Evolutionary conservation across 1,140 invertebrate species (phyloP).

Genomic region (Bombus waltoni): DNA sequence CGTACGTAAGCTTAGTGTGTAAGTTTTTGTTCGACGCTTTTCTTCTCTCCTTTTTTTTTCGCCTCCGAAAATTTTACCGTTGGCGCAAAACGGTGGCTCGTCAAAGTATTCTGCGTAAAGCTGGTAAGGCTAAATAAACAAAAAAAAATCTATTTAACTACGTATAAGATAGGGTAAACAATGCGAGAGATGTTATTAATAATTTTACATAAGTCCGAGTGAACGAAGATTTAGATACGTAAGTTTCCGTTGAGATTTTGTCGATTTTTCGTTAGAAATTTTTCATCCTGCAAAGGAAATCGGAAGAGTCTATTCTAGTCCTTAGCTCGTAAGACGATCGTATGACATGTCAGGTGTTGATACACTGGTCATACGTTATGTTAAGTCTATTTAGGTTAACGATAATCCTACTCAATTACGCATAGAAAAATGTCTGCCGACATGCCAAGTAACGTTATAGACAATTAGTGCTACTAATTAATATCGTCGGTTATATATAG

Average conservation of each 20-base stretch:
- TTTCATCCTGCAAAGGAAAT: conserved; percentile 60
- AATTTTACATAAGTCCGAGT: neutral
- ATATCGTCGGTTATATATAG: conserved; percentile 36
- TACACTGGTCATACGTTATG: conserved; percentile 42
- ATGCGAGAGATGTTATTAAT: neutral
- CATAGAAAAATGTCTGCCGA: conserved; percentile 11
- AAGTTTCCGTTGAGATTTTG: conserved; percentile 61
- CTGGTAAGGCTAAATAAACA: neutral
- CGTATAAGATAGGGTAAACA: conserved; percentile 12
- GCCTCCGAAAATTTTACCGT: too few species aligned
- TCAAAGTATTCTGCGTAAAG: neutral
- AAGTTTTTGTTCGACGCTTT: conserved; percentile 46
- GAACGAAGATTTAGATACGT: conserved; percentile 44
- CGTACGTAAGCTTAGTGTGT: conserved; percentile 14
- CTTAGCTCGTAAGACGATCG: conserved; percentile 63
- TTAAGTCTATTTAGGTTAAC: conserved; percentile 51
- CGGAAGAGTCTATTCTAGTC: conserved; percentile 71
- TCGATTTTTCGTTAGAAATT: conserved; percentile 64
- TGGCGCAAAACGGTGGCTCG: neutral
- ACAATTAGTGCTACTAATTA: conserved; percentile 18
- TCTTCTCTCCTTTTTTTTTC: neutral
- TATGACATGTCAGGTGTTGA: conserved; percentile 42
- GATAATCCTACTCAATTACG: conserved; percentile 22
- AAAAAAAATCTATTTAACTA: conserved; percentile 34
- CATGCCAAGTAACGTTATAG: conserved; percentile 41